These are phyloP conservation scores for Subanguina moxae DNA, from an alignment of 1,140 invertebrate genomes.

Conservation along the genomic window DNA sequence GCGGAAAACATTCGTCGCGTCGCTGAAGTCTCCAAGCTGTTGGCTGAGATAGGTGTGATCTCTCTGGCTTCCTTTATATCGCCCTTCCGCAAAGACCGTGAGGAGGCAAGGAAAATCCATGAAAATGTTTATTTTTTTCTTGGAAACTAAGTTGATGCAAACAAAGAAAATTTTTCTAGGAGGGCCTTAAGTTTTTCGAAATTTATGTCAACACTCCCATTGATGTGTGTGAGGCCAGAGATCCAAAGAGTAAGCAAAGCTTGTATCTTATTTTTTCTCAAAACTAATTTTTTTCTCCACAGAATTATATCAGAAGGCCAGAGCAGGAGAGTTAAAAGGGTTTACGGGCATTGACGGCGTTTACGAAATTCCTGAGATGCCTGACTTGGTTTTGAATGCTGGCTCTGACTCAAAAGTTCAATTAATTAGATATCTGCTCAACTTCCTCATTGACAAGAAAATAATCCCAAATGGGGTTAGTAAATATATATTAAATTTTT, in stretches of 20 bases:
- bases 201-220: constrained; percentile 91
- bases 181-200: constrained; percentile 74
- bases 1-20: constrained; percentile 94
- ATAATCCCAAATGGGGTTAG: constrained; percentile 42
- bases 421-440: constrained; percentile 66
- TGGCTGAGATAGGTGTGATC: constrained; percentile 92
- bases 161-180: constrained; percentile 31
- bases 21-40: constrained; percentile 92
- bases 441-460: constrained; percentile 46
- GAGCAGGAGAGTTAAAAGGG: constrained; percentile 85
- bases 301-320: constrained; percentile 93
- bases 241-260: constrained; percentile 70
- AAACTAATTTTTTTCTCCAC: constrained; percentile 21
- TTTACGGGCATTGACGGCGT: constrained; percentile 95
- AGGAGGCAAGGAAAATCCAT: constrained; percentile 81
- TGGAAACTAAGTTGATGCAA: neutral
- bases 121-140: constrained; percentile 66
- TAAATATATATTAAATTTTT: constrained; percentile 15
- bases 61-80: constrained; percentile 94
- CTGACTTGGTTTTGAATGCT: constrained; percentile 82
- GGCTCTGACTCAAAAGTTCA: constrained; percentile 75
- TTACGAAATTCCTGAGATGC: constrained; percentile 81
- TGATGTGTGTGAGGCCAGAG: constrained; percentile 85
- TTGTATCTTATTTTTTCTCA: too few species aligned
- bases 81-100: constrained; percentile 84